Base-by-base conservation (phyloP, 1,140 invertebrate genomes). In the Acromyrmex charruanus region DNA sequence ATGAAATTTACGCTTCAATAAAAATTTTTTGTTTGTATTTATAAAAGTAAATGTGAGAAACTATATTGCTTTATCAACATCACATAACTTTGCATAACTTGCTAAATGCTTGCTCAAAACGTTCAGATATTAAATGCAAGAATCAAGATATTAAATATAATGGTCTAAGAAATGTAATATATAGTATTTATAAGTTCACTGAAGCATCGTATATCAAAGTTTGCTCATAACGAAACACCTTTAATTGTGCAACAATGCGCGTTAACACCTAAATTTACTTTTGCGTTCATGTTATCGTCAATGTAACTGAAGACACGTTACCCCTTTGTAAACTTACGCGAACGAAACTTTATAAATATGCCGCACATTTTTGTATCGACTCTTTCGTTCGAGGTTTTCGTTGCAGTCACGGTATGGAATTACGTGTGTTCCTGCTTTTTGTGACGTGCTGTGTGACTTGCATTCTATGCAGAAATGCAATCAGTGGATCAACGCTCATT, bases 231-330 rank as follows among this genome's bases (percentile, higher is more conserved):
- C 18, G 28, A 87, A 77, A 87, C 59, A 86, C 31, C 49, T 81
- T 55, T 4, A 58, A 89, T 91, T 91, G 90, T 89, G 90, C 53
- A 91, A 91, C 39, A n/a, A 25, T 58, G 6, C 12, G 2, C 80
- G 90, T 89, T 69, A 66, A 86, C 90, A 49, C 90, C 92, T 61
- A 93, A 63, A 91, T 93, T 93, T 93, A 91, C 92, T 88, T 94
- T 94, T 61, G 49, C 53, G 66, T 77, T 81, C 16, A 75, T 89
- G 86, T 91, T 93, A 93, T 93, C 93, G 12, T 58, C 16, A 35
- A 74, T 77, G 77, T 82, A 91, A 91, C 71, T 66, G 35, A 80
- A 63, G 68, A 89, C 72, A 85, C 31, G 61, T 77, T 79, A 91
- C 55, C 44, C 59, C 91, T 93, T 88, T 90, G 90, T 93, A 92